These are phyloP conservation scores for Eupithecia centaureata DNA, from an alignment of 2,888 invertebrate genomes.

Conservation along the genomic window DNA sequence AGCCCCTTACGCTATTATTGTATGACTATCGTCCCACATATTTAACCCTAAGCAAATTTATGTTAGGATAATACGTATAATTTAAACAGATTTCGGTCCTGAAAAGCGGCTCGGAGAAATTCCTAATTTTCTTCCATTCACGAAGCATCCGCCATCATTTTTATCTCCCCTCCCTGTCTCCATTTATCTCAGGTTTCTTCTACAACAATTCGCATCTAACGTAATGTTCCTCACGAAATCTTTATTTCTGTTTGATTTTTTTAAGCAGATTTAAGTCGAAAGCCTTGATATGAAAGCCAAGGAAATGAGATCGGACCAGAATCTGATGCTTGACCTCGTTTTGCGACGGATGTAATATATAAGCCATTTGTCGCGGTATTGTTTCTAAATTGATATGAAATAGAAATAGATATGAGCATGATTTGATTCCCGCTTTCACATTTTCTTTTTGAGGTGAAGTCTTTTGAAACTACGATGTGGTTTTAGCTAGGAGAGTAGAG, in stretches of 20 bases:
- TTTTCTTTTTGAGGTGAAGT: background rate
- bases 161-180: constrained; percentile 79
- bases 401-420: constrained; percentile 18
- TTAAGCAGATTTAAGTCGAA: constrained; percentile 75
- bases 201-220: constrained; percentile 74
- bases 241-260: constrained; percentile 82
- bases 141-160: constrained; percentile 81
- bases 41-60: constrained; percentile 50
- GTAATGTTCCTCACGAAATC: constrained; percentile 81
- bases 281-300: constrained; percentile 72
- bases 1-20: background rate
- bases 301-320: constrained; percentile 75
- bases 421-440: constrained; percentile 19
- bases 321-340: constrained; percentile 72
- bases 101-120: constrained; percentile 75
- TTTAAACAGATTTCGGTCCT: constrained; percentile 69
- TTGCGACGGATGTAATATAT: constrained; percentile 61
- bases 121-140: constrained; percentile 80
- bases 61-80: constrained; percentile 67
- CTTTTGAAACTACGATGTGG: background rate
- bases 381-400: constrained; percentile 29
- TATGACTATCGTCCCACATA: constrained; percentile 33
- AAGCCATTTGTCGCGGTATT: constrained; percentile 56
- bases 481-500: background rate
- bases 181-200: constrained; percentile 77